These are phyloP conservation scores for Apaloderma vittatum DNA, from an alignment of 2,113 vertebrate species.

Conservation along the genomic window DNA sequence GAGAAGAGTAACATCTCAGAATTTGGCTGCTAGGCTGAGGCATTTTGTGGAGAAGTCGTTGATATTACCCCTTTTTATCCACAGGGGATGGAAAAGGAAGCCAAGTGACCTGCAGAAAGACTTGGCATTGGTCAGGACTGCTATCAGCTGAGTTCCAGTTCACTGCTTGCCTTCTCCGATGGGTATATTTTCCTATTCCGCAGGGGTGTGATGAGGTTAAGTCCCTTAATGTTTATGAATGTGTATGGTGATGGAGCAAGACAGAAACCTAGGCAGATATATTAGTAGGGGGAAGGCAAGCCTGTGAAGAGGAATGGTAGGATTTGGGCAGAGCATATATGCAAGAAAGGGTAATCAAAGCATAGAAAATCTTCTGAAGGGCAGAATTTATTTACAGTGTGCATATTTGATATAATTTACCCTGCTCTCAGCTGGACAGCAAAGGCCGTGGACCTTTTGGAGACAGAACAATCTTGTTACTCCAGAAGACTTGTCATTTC, in stretches of 20 bases:
- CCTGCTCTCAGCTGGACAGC: not conserved
- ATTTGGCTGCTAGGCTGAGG: not conserved
- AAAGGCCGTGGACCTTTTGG: not conserved
- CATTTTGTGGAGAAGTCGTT: not conserved
- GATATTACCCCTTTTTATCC: not conserved
- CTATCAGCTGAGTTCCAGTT: conserved; percentile 39
- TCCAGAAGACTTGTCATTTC: not conserved
- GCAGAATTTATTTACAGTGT: not conserved
- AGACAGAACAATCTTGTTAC: not conserved
- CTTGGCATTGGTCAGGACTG: not conserved
- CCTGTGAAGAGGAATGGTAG: not conserved
- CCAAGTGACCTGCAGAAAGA: not conserved
- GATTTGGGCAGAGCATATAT: not conserved
- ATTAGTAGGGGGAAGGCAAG: conserved; percentile 25
- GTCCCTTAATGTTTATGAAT: conserved; percentile 66
- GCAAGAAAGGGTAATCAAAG: not conserved
- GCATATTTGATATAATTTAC: not conserved
- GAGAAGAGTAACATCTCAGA: not conserved
- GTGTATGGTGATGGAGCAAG: conserved; percentile 24
- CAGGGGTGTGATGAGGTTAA: conserved; percentile 56
- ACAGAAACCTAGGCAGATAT: conserved; percentile 37
- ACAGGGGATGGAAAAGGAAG: not conserved
- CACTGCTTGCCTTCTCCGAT: conserved; percentile 21
- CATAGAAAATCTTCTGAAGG: not conserved
- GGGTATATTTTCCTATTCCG: conserved; percentile 1